phyloP scores from a whole-genome alignment of 2,113 vertebrate species.

The Aptenodytes patagonicus region DNA sequence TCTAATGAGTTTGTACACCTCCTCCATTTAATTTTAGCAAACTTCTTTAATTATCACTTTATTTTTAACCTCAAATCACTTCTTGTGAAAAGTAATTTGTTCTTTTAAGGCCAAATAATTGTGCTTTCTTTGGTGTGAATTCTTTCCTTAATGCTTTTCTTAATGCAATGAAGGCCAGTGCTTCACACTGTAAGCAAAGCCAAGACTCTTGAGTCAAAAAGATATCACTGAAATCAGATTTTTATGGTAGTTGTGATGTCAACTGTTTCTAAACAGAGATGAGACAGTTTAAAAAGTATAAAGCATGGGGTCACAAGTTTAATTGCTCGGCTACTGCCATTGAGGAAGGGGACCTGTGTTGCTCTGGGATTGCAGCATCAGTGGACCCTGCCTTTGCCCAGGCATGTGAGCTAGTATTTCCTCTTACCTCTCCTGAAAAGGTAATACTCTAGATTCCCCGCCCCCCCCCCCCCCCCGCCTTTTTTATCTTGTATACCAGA shows the following conservation, averaged over 20 bases:
- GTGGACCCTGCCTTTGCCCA: not conserved
- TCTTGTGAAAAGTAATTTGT: not conserved
- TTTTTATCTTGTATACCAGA: not conserved
- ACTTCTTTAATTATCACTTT: not conserved
- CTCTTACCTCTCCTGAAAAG: not conserved
- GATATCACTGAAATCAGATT: not conserved
- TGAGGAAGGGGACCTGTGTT: not conserved
- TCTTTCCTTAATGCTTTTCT: not conserved
- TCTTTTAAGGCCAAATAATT: not conserved
- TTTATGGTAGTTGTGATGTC: not conserved
- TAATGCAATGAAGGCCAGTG: not conserved
- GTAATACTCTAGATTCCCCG: not conserved
- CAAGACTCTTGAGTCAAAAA: not conserved
- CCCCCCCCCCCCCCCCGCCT: not conserved
- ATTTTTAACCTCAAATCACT: not conserved
- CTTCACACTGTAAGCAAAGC: not conserved
- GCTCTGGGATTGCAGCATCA: not conserved
- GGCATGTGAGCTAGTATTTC: not conserved
- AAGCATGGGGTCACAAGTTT: not conserved
- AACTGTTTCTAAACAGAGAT: not conserved
- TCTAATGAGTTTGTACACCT: not conserved
- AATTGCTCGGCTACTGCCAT: not conserved
- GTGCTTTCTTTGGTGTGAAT: not conserved
- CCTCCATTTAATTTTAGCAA: slow-evolving; percentile 6
- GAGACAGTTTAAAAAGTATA: not conserved